Evolutionary conservation across 2,113 vertebrate species (phyloP).

Genomic region (Ailuropoda melanoleuca): DNA sequence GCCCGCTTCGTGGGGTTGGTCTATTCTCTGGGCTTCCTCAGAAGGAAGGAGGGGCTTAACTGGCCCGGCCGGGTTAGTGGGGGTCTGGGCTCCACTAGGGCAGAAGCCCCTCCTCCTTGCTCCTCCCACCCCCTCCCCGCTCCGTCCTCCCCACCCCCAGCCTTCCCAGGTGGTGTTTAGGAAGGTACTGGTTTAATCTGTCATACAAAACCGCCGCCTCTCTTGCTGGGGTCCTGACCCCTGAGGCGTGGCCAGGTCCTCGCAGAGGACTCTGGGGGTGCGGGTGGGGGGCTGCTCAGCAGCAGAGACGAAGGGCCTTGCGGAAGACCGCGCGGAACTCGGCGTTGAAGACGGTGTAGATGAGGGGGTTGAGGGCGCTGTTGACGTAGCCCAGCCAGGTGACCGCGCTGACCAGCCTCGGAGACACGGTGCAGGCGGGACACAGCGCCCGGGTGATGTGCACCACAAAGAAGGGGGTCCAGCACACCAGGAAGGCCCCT

Average conservation of each 20-base stretch:
- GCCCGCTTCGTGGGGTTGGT: neutral
- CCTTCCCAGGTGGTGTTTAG: neutral
- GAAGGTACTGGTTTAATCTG: constrained; percentile 62
- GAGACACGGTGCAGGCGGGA: constrained; percentile 87
- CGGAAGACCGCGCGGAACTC: constrained; percentile 95
- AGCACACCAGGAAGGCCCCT: constrained; percentile 97
- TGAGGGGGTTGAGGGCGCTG: constrained; percentile 95
- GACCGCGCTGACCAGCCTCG: constrained; percentile 92
- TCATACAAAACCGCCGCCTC: constrained; percentile 59
- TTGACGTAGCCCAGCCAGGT: constrained; percentile 98
- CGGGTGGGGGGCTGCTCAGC: constrained; percentile 17
- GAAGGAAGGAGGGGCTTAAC: neutral
- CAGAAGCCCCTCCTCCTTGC: neutral
- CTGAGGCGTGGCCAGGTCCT: neutral
- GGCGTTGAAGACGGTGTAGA: constrained; percentile 94
- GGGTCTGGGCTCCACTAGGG: neutral
- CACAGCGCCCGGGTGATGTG: constrained; percentile 92
- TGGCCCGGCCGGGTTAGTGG: neutral
- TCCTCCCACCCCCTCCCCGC: too few species aligned
- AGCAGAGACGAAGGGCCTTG: constrained; percentile 87
- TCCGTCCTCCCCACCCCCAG: fast-evolving
- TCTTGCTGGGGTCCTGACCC: neutral
- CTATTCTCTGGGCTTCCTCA: neutral
- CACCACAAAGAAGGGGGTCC: constrained; percentile 97
- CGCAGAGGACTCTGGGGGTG: neutral